These are phyloP conservation scores for Echeneis naucrates DNA, from an alignment of 2,797 vertebrate species.

Conservation along the genomic window DNA sequence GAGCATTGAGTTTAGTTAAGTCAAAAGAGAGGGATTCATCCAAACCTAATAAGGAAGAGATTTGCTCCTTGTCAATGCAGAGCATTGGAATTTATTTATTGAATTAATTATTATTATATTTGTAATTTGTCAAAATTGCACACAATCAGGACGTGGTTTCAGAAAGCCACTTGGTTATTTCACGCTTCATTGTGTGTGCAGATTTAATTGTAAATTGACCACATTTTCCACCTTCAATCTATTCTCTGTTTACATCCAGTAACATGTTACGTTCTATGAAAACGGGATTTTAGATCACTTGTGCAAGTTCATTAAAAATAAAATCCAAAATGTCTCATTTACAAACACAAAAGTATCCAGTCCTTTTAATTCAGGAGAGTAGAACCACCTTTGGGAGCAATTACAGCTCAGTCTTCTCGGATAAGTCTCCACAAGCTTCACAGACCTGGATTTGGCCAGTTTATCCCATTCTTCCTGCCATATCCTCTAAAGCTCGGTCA, in stretches of 20 bases:
- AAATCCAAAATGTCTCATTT: not conserved
- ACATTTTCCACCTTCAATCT: not conserved
- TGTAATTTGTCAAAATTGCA: conserved; percentile 4
- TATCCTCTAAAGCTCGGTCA: not conserved
- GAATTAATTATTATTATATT: too few species aligned
- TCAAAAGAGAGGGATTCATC: conserved; percentile 13
- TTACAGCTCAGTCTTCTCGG: not conserved
- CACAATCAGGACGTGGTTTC: not conserved
- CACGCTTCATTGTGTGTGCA: not conserved
- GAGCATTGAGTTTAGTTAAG: conserved; percentile 35
- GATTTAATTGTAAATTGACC: not conserved
- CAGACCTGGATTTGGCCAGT: not conserved
- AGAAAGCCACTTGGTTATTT: not conserved
- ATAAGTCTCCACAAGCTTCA: not conserved
- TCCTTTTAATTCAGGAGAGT: not conserved
- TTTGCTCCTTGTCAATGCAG: conserved; percentile 19
- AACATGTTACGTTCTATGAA: not conserved
- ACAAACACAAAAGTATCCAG: not conserved
- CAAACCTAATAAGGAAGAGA: conserved; percentile 20
- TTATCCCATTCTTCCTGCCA: not conserved
- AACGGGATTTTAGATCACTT: too few species aligned
- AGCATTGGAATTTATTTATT: conserved; percentile 28
- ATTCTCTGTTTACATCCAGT: not conserved
- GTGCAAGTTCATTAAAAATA: not conserved
- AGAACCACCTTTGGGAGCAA: not conserved